Evolutionary conservation across 2,113 vertebrate species (phyloP).

Genomic region (Lasiurus cinereus): DNA sequence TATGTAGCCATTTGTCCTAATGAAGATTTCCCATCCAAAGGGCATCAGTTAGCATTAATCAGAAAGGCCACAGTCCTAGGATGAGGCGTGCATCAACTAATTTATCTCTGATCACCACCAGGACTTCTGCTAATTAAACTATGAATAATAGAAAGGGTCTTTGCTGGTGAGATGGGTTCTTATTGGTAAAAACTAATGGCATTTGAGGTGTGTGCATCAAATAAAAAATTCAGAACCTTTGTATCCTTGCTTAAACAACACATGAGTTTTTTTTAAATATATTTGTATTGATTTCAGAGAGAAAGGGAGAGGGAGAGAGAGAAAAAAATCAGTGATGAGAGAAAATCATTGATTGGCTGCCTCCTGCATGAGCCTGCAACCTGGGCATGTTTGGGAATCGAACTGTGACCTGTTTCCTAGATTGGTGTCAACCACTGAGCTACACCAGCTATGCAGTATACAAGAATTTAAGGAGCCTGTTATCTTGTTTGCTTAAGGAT

Average conservation of each 20-base stretch:
- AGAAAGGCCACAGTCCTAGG: neutral
- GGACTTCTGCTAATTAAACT: neutral
- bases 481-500: neutral
- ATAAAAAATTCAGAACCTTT: neutral
- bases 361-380: too few relatives aligned
- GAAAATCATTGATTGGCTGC: too few relatives aligned
- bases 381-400: too few relatives aligned
- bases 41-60: neutral
- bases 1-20: neutral
- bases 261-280: too few relatives aligned
- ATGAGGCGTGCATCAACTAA: neutral
- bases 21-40: neutral
- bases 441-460: neutral
- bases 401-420: too few relatives aligned
- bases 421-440: too few relatives aligned
- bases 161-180: neutral
- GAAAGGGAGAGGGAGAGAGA: too few relatives aligned
- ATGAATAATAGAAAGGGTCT: neutral
- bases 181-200: conserved; percentile 33
- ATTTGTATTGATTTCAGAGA: too few relatives aligned
- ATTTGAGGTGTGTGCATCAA: neutral
- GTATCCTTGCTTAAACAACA: neutral
- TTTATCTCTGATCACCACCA: neutral
- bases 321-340: too few relatives aligned
- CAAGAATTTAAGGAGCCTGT: neutral